These are phyloP conservation scores for Poicephalus meyeri DNA, from an alignment of 2,113 vertebrate genomes.

Conservation along the genomic window DNA sequence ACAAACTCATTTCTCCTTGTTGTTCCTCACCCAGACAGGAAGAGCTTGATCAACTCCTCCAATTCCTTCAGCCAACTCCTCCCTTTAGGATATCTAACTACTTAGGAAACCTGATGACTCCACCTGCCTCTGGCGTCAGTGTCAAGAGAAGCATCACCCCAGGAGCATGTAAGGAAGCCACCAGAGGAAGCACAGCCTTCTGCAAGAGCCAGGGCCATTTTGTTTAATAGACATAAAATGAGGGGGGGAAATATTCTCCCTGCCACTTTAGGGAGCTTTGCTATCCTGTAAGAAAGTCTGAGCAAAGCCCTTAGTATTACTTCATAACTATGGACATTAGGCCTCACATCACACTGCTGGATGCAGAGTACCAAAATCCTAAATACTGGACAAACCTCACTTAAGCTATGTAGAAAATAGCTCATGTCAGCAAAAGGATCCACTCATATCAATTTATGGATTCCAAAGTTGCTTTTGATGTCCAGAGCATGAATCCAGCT, in stretches of 20 bases:
- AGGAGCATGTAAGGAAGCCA: neutral
- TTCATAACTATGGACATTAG: neutral
- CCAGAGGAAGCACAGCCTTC: neutral
- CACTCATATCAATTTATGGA: neutral
- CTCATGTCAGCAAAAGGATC: neutral
- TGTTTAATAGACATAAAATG: rapidly evolving
- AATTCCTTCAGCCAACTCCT: neutral
- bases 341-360: neutral
- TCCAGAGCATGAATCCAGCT: neutral
- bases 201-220: neutral
- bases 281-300: neutral
- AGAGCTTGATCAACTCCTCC: neutral
- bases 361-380: neutral
- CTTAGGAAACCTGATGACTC: neutral
- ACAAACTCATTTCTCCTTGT: neutral
- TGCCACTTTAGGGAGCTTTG: neutral
- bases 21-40: neutral
- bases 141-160: neutral
- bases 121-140: neutral
- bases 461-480: neutral
- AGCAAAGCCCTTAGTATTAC: neutral
- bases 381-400: neutral
- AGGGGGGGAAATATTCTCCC: neutral
- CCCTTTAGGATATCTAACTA: neutral
- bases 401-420: neutral